Conservation (phyloP, 2,113 vertebrate species). For the Phalacrocorax pelagicus region DNA sequence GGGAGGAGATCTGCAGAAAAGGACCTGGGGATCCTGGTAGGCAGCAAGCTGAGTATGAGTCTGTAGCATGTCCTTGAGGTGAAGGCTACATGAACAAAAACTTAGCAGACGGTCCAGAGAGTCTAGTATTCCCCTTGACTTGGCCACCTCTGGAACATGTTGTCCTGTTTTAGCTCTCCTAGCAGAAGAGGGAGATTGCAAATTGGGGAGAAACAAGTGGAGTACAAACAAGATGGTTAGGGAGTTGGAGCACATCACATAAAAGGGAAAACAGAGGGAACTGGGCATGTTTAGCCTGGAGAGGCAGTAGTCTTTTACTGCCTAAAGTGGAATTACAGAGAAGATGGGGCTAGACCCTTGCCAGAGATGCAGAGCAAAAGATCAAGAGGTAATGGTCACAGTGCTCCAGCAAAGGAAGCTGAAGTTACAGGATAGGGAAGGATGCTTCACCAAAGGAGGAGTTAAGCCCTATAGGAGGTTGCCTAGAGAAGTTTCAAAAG, state of each 20-base stretch:
- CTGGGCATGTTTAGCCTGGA: not conserved
- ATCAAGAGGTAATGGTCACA: too few species aligned
- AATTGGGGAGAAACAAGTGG: not conserved
- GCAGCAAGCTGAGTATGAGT: not conserved
- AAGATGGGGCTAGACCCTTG: not conserved
- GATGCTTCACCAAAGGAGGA: not conserved
- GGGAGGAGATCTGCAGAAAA: not conserved
- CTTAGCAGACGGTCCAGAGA: not conserved
- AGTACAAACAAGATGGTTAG: not conserved
- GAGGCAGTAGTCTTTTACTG: not conserved
- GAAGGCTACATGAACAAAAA: not conserved
- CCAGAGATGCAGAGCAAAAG: not conserved
- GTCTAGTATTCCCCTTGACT: not conserved
- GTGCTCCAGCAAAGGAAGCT: not conserved
- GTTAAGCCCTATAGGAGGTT: not conserved
- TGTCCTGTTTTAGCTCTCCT: not conserved
- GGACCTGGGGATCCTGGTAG: not conserved
- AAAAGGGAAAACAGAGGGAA: not conserved
- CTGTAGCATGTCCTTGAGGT: not conserved
- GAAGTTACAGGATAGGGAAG: not conserved
- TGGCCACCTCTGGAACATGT: not conserved
- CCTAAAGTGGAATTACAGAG: not conserved
- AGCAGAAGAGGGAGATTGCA: not conserved
- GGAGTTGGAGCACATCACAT: not conserved
- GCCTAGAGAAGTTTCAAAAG: not conserved